Conservation (phyloP, 2,797 vertebrate species). For the Molossus molossus region DNA sequence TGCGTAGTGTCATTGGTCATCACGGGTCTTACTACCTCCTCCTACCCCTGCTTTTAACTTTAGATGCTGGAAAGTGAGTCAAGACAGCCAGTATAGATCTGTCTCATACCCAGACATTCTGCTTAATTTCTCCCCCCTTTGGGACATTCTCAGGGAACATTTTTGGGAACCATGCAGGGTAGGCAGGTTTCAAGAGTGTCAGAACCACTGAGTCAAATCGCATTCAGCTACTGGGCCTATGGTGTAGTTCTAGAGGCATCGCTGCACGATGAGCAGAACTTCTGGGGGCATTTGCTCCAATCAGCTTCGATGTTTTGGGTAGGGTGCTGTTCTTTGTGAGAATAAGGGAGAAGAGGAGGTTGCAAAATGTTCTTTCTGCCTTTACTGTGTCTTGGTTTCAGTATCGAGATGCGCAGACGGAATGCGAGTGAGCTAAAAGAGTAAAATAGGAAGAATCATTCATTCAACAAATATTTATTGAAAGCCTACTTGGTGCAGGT, state of each 20-base stretch:
- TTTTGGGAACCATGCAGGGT: neutral
- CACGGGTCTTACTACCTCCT: neutral
- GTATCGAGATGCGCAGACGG: neutral
- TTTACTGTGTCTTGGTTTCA: neutral
- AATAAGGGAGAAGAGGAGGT: neutral
- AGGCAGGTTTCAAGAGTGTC: neutral
- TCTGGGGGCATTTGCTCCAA: neutral
- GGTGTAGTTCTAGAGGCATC: neutral
- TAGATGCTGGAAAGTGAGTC: neutral
- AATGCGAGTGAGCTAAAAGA: neutral
- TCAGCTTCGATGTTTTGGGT: neutral
- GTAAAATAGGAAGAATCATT: neutral
- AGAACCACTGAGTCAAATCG: neutral
- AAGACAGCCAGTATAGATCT: neutral
- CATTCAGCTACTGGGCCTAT: neutral
- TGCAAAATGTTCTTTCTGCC: neutral
- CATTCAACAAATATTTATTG: conserved; percentile 9
- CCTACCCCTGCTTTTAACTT: neutral
- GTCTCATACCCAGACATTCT: neutral
- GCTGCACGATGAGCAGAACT: neutral
- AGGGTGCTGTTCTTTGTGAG: neutral
- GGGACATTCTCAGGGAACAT: neutral
- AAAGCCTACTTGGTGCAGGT: neutral
- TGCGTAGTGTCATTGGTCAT: neutral
- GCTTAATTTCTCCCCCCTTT: neutral